Percentiles rank a stretch among this genome's conserved stretches.
phyloP scores from a whole-genome alignment of 2,888 invertebrate genomes.

The Rotaria magnacalcarata region DNA sequence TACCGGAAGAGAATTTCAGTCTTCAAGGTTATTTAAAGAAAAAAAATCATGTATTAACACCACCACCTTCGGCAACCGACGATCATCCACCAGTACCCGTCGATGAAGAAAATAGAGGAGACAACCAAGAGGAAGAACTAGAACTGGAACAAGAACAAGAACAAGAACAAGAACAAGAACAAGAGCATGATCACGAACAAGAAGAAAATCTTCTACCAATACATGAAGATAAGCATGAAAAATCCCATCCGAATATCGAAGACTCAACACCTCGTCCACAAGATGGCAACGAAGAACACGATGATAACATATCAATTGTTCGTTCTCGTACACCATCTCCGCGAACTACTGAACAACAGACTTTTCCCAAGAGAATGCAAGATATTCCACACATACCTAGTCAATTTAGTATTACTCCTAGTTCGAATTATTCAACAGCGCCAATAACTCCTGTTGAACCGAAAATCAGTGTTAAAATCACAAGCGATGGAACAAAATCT shows the following conservation, averaged over 20 bases:
- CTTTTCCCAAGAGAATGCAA: neutral
- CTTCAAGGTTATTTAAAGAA: neutral
- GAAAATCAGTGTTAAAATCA: neutral
- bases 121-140: neutral
- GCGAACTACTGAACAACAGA: neutral
- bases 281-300: neutral
- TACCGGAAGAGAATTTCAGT: neutral
- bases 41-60: neutral
- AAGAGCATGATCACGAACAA: neutral
- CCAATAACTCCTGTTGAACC: neutral
- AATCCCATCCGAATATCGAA: neutral
- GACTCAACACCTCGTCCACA: too few species aligned
- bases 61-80: neutral
- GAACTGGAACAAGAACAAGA: neutral
- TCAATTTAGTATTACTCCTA: neutral
- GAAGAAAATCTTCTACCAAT: neutral
- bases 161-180: neutral
- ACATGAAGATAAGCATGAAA: neutral
- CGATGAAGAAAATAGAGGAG: neutral
- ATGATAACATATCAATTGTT: neutral
- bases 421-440: neutral
- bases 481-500: neutral
- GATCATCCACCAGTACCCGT: neutral
- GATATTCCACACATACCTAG: too few species aligned
- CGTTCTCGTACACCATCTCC: neutral